A percentile compares a stretch with the other conserved stretches of the same genome.
Conservation (phyloP, 2,113 vertebrate species). For the Mus pahari region DNA sequence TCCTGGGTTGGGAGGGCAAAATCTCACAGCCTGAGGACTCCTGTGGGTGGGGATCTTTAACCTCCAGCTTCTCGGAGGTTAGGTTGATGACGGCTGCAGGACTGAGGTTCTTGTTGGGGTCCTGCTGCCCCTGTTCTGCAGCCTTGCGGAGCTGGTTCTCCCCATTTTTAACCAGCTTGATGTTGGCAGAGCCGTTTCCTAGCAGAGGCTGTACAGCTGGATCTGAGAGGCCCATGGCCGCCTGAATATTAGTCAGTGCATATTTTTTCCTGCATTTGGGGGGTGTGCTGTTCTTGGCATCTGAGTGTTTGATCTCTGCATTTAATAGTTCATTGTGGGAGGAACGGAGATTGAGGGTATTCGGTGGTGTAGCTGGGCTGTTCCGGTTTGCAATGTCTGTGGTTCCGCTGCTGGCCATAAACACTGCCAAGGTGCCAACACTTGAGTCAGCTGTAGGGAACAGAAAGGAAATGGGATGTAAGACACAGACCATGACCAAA, state of each 20-base stretch:
- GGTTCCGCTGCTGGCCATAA: slow-evolving; percentile 92
- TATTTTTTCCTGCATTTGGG: slow-evolving; percentile 96
- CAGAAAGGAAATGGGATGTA: slow-evolving; percentile 24
- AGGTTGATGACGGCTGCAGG: slow-evolving; percentile 84
- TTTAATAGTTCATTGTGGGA: slow-evolving; percentile 97
- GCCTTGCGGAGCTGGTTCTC: slow-evolving; percentile 98
- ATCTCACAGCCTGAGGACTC: slow-evolving; percentile 86
- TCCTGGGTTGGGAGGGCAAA: slow-evolving; percentile 87
- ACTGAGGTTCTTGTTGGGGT: slow-evolving; percentile 91
- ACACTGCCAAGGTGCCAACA: slow-evolving; percentile 91
- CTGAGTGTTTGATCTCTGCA: slow-evolving; percentile 92
- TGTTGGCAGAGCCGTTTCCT: slow-evolving; percentile 92
- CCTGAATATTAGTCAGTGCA: slow-evolving; percentile 93
- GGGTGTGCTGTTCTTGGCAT: slow-evolving; percentile 91
- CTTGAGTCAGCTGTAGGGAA: slow-evolving; percentile 86
- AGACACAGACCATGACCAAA: slow-evolving; percentile 1
- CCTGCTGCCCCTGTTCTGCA: slow-evolving; percentile 91
- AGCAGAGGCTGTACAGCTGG: slow-evolving; percentile 87
- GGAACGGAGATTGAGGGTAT: slow-evolving; percentile 94
- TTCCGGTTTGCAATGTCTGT: slow-evolving; percentile 92
- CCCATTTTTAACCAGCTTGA: slow-evolving; percentile 97
- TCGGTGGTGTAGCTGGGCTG: slow-evolving; percentile 89
- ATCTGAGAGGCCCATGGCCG: slow-evolving; percentile 94
- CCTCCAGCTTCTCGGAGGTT: slow-evolving; percentile 93
- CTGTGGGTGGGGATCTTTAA: slow-evolving; percentile 88